phyloP scores from a whole-genome alignment of 2,888 invertebrate species.

The Philhelius pedissequus region DNA sequence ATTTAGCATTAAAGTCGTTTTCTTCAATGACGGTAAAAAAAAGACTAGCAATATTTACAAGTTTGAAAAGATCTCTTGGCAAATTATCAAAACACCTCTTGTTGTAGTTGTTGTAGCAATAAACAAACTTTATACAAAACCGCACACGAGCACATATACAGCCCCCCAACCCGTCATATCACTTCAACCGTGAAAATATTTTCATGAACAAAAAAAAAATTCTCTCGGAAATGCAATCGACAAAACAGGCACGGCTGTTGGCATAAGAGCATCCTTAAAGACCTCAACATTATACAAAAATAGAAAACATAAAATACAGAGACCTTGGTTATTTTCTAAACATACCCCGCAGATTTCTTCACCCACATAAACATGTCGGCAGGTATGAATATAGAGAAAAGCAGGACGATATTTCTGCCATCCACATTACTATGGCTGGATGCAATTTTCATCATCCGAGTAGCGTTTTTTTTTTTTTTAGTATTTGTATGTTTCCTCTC shows the following conservation, averaged over 20 bases:
- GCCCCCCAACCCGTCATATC: slow-evolving; percentile 1
- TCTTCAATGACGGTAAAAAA: no score
- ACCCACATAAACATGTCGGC: not conserved
- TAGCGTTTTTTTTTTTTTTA: slow-evolving; percentile 48
- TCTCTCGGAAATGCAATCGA: slow-evolving; percentile 54
- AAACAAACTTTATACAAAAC: not conserved
- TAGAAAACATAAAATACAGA: not conserved
- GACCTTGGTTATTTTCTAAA: slow-evolving; percentile 61
- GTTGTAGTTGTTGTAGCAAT: not conserved
- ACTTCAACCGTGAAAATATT: slow-evolving; percentile 49
- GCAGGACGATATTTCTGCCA: no score
- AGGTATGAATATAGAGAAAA: not conserved
- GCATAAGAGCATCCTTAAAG: slow-evolving; percentile 46
- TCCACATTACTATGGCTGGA: slow-evolving; percentile 13
- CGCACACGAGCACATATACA: not conserved
- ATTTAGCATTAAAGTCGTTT: no score
- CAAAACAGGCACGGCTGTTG: slow-evolving; percentile 31
- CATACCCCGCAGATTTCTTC: not conserved
- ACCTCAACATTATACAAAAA: slow-evolving; percentile 18
- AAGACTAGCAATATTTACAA: not conserved
- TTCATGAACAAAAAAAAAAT: slow-evolving; percentile 3
- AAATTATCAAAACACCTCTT: slow-evolving; percentile 8
- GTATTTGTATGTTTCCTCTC: slow-evolving; percentile 33
- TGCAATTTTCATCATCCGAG: slow-evolving; percentile 57
- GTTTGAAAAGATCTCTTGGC: not conserved